phyloP scores from a whole-genome alignment of 2,888 invertebrate genomes.

The Ophonus ardosiacus region DNA sequence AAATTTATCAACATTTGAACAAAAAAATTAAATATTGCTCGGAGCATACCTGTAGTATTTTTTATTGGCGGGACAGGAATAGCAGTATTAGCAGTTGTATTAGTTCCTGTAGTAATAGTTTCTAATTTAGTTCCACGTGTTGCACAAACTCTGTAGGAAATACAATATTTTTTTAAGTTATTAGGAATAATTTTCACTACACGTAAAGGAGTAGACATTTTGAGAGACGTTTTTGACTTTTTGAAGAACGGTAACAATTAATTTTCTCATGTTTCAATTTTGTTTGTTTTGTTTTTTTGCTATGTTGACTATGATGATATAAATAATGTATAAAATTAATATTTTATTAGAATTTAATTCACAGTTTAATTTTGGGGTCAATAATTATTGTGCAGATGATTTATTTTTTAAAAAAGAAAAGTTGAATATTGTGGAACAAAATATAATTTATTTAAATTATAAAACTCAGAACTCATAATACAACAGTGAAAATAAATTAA shows the following conservation, averaged over 20 bases:
- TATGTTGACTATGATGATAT: too few species aligned
- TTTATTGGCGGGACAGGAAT: constrained; percentile 13
- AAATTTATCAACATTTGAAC: background rate
- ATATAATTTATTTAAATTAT: too few species aligned
- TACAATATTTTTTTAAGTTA: background rate
- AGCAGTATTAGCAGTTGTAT: background rate
- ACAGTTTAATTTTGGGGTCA: too few species aligned
- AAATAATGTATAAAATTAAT: background rate
- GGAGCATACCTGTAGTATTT: constrained; percentile 8
- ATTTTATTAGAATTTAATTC: background rate
- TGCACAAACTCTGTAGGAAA: background rate
- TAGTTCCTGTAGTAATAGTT: background rate
- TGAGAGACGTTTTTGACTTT: constrained; percentile 1
- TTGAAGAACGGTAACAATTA: background rate
- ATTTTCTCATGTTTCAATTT: background rate
- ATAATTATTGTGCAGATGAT: too few species aligned
- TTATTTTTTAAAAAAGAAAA: too few species aligned
- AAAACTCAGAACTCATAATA: too few species aligned
- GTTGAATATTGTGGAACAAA: too few species aligned
- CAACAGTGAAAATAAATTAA: too few species aligned
- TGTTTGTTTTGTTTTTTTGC: constrained; percentile 2
- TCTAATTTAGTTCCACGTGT: constrained; percentile 1
- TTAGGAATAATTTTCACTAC: background rate
- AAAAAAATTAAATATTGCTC: background rate
- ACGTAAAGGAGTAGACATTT: constrained; percentile 43